Evolutionary conservation across 2,113 vertebrate genomes (phyloP).

Genomic region (Corapipo altera): DNA sequence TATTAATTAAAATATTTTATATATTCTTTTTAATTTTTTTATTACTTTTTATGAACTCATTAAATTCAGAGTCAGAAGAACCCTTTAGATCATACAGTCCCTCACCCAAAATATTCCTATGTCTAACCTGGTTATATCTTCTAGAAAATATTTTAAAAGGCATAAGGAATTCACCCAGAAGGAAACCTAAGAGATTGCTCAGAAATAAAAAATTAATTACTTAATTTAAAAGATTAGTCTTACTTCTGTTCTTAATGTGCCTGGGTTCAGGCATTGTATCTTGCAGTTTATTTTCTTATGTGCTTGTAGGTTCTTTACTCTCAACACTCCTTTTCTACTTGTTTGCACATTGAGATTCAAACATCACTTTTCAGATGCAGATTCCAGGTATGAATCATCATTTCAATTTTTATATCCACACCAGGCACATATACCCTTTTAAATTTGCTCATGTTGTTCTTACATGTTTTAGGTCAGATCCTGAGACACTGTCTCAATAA

Average conservation of each 20-base stretch:
- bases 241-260: not conserved
- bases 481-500: not conserved
- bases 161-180: not conserved
- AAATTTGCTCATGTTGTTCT: not conserved
- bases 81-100: not conserved
- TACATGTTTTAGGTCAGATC: not conserved
- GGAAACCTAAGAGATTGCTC: not conserved
- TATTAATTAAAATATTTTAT: too few relatives aligned
- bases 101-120: not conserved
- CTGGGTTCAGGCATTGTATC: not conserved
- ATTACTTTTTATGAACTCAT: not conserved
- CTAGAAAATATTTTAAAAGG: not conserved
- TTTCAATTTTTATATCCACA: not conserved
- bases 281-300: not conserved
- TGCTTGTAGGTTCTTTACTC: not conserved
- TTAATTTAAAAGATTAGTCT: not conserved
- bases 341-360: not conserved
- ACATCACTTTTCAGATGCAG: not conserved
- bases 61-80: not conserved
- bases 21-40: too few relatives aligned
- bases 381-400: fast-evolving
- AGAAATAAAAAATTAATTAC: not conserved
- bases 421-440: not conserved
- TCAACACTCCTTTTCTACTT: not conserved
- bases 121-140: not conserved